Evolutionary conservation across 2,797 vertebrate species (phyloP), one percentile per base, ranked within the genome.

Genomic region (Gymnoscopelus microlampas): DNA sequence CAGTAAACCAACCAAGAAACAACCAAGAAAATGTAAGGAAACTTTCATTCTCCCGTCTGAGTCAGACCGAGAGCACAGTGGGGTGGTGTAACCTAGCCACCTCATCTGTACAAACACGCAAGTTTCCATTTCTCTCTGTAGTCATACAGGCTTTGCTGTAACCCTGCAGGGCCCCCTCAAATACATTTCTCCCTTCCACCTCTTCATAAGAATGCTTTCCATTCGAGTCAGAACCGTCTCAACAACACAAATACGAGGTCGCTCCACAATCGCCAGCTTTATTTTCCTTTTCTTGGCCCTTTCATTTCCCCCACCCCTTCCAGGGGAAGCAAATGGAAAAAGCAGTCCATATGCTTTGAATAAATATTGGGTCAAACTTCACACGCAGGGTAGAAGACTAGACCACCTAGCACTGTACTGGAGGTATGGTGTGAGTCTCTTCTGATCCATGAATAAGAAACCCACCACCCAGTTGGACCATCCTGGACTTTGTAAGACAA

Each of bases 141-240:
- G 74, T 83, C 65, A 73, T 74, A 75, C 67, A 72, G 26, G 68
- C 63, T 81, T 68, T 77, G 60, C 63, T 53, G 60, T 3, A 54
- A 60, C 44, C 26, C 39, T 10, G 39, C 39, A 44, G 9, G 39
- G 39, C 7, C 39, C 39, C 39, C 39, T 44, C 39, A 44, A 44
- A 44, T 10, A 10, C 39, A 7, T 44, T 10, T 44, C 39, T 44
- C 39, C 10, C 66, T 44, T 14, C 71, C 60, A 68, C 63, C 60
- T 77, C 63, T 64, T 23, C 70, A 39, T 61, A 14, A 49, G 59
- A 70, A 83, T 83, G 60, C 72, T 88, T 88, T 88, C 85, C 79
- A 4, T 71, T 66, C 9, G 35, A 86, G 65, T 87, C 82, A 79
- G 49, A 53, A 55, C 29, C 0, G 29, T 39, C 29, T 32, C 59